Evolutionary conservation across 2,888 invertebrate genomes (phyloP).

Genomic region (Geophilus truncorum): DNA sequence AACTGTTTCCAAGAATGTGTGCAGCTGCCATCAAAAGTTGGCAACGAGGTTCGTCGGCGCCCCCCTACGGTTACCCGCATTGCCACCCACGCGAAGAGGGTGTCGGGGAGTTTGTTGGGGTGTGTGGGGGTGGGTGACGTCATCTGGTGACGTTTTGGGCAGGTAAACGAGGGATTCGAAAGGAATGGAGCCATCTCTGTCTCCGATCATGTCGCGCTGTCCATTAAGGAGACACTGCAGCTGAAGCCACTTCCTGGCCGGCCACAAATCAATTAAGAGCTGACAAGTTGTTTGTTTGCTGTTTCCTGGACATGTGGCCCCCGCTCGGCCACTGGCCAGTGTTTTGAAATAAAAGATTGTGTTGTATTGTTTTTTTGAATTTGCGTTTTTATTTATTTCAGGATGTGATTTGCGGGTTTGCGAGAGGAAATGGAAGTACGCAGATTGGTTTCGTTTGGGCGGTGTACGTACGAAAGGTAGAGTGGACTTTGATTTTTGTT

Average conservation of each 20-base stretch:
- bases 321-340: background rate
- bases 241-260: conserved; percentile 12
- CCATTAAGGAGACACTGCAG: conserved; percentile 15
- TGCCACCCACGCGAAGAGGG: background rate
- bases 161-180: background rate
- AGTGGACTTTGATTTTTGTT: too few relatives aligned
- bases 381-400: background rate
- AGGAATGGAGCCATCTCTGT: conserved; percentile 6
- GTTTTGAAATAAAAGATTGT: background rate
- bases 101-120: too few relatives aligned
- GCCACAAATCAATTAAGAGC: conserved; percentile 31
- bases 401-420: too few relatives aligned
- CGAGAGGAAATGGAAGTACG: too few relatives aligned
- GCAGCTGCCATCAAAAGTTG: background rate
- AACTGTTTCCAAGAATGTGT: background rate
- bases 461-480: too few relatives aligned
- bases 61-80: background rate
- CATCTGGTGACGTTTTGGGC: too few relatives aligned
- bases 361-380: background rate
- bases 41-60: background rate
- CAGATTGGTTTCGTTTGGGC: too few relatives aligned
- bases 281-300: conserved; percentile 31
- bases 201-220: conserved; percentile 10
- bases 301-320: conserved; percentile 5
- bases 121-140: too few relatives aligned